These are phyloP conservation scores for Moxostoma hubbsi DNA, from an alignment of 2,797 vertebrate species.

Conservation along the genomic window DNA sequence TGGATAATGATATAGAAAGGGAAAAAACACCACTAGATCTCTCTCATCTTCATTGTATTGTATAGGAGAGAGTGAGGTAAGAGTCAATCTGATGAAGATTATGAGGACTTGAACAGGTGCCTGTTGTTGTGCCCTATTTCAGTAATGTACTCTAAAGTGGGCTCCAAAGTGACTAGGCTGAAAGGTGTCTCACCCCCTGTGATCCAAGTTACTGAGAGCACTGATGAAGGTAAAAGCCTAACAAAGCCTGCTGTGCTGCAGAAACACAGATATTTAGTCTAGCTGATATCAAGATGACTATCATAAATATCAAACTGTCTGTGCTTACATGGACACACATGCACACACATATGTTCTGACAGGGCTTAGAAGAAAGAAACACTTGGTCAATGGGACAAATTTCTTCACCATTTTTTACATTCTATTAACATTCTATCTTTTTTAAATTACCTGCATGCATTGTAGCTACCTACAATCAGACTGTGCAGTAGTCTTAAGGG, in stretches of 20 bases:
- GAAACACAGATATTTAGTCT: conserved; percentile 41
- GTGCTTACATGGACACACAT: neutral
- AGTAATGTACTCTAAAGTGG: conserved; percentile 55
- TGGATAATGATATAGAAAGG: conserved; percentile 53
- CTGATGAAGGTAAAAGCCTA: conserved; percentile 40
- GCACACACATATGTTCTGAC: no score
- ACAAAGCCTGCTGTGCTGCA: conserved; percentile 18
- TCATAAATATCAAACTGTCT: conserved; percentile 9
- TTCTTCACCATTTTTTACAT: no score
- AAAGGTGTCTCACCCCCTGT: conserved; percentile 49
- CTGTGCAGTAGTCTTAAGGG: no score
- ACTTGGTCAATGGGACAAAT: neutral
- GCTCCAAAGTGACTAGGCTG: conserved; percentile 47
- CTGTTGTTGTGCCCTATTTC: conserved; percentile 52
- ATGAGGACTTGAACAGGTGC: conserved; percentile 57
- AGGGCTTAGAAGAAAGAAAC: no score
- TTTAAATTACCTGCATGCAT: no score
- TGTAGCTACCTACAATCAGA: no score
- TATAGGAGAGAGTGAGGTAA: conserved; percentile 47
- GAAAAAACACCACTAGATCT: conserved; percentile 45
- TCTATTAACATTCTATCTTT: no score
- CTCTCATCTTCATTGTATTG: conserved; percentile 54
- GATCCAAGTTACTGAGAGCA: conserved; percentile 40
- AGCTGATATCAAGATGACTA: conserved; percentile 42
- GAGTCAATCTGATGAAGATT: conserved; percentile 62